Evolutionary conservation across 2,888 invertebrate genomes (phyloP), one percentile per base, ranked within the genome.

Genomic region (Hyposoter didymator): DNA sequence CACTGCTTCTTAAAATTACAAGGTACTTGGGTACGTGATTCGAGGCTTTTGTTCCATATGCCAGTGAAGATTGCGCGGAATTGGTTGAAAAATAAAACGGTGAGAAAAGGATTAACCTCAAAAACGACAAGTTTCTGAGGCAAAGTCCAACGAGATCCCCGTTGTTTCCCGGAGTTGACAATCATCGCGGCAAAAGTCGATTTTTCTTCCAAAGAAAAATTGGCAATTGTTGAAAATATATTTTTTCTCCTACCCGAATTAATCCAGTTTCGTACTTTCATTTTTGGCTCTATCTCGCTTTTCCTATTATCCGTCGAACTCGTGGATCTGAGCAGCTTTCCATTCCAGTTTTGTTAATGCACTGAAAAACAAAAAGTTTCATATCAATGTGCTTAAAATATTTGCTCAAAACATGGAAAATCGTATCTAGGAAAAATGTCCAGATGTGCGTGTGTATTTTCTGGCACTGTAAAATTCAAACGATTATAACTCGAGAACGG

Each of bases 251-350:
- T 72, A 85, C n/a, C 62, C 73, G 76, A 39, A 22, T 32, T 78
- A 49, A 49, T 22, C 64, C 73, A 84, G 35, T 75, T 78, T 87
- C 67, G 64, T 81, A 84, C 81, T 83, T 78, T 83, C 85, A 82
- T 67, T 59, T 59, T 28, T 28, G 47, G 49, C 72, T 72, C 39
- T 43, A 43, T 47, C 12, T 66, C 22, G 7, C 8, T 74, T 47
- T 28, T 64, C 45, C 45, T 39, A 70, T 88, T 91, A 92, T 84
- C 91, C 91, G 70, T 91, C 91, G 82, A 93, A 93, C 79, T 90
- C 90, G 84, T 91, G 87, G 69, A 90, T 89, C 84, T 92, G 93
- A 2, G 88, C 78, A 17, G 88, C 17, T 72, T 89, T 88, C 93
- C 93, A 93, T 14, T 90, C 88, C 17, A 93, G 88, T 78, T 87